Conservation (phyloP, 2,797 vertebrate genomes). For the Rhinogobio ventralis region DNA sequence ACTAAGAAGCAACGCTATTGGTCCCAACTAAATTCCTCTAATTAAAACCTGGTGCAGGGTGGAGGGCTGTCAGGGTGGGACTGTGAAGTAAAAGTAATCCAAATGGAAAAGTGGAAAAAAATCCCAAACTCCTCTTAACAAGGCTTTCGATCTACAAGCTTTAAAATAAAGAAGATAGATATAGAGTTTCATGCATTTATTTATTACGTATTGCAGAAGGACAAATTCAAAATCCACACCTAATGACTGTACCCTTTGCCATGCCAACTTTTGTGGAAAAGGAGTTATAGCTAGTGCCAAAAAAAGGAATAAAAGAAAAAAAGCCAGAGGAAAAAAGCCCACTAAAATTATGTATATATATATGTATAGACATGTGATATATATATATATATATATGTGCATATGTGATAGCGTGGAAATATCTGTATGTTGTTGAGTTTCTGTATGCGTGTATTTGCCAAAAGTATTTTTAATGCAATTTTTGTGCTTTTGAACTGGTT, state of each 20-base stretch:
- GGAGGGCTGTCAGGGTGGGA: constrained; percentile 48
- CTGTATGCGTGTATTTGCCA: constrained; percentile 44
- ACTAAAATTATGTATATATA: neutral
- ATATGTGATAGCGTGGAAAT: neutral
- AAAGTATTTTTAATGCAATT: constrained; percentile 22
- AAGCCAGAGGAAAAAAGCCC: neutral
- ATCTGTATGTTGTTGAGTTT: constrained; percentile 16
- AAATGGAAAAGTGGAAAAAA: constrained; percentile 22
- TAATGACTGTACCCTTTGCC: constrained; percentile 6
- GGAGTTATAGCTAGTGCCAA: neutral
- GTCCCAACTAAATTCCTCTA: constrained; percentile 54
- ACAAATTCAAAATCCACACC: neutral
- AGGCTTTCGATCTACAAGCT: neutral
- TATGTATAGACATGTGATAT: too few relatives aligned
- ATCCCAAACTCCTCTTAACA: neutral
- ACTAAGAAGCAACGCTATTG: constrained; percentile 49
- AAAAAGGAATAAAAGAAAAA: neutral
- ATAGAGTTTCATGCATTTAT: neutral
- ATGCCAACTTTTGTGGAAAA: neutral
- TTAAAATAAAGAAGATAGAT: neutral
- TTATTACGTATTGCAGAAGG: neutral
- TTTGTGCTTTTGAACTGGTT: constrained; percentile 54
- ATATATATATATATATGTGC: neutral
- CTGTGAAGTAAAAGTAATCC: constrained; percentile 27
- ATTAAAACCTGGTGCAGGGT: constrained; percentile 61